A percentile compares a stretch with the other conserved stretches of the same genome.
These are phyloP conservation scores for Numenius phaeopus DNA, from an alignment of 2,797 vertebrate species.

Conservation along the genomic window DNA sequence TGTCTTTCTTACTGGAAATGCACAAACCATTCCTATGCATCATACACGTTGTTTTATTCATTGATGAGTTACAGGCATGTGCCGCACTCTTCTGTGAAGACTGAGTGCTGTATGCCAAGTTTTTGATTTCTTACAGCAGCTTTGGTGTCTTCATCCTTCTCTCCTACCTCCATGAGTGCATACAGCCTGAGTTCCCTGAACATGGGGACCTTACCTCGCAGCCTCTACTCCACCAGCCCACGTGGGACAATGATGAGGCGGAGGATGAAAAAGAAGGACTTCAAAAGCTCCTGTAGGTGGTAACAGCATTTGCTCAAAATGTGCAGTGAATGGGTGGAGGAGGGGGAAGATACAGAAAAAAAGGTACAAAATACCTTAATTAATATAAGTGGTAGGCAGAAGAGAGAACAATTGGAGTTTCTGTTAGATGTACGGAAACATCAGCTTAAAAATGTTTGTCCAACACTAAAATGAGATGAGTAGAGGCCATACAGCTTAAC, in stretches of 20 bases:
- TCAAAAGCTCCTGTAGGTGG: slow-evolving; percentile 96
- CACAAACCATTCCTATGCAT: neutral
- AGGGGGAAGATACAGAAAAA: slow-evolving; percentile 27
- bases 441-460: neutral
- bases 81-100: neutral
- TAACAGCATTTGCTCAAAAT: slow-evolving; percentile 47
- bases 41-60: neutral
- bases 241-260: slow-evolving; percentile 95
- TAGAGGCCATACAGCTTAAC: neutral
- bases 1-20: neutral
- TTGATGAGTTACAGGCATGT: slow-evolving; percentile 41
- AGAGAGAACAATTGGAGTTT: neutral
- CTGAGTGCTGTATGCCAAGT: slow-evolving; percentile 71
- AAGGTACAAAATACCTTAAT: neutral
- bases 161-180: slow-evolving; percentile 94
- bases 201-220: slow-evolving; percentile 95
- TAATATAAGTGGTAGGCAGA: neutral
- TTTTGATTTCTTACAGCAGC: slow-evolving; percentile 83
- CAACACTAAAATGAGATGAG: neutral
- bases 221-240: slow-evolving; percentile 96
- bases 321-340: slow-evolving; percentile 36
- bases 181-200: slow-evolving; percentile 98
- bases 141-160: slow-evolving; percentile 87
- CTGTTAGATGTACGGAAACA: neutral
- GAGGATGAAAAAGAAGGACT: slow-evolving; percentile 97